Base-by-base conservation (phyloP, 2,888 invertebrate genomes). In the Meliscaeva auricollis region DNA sequence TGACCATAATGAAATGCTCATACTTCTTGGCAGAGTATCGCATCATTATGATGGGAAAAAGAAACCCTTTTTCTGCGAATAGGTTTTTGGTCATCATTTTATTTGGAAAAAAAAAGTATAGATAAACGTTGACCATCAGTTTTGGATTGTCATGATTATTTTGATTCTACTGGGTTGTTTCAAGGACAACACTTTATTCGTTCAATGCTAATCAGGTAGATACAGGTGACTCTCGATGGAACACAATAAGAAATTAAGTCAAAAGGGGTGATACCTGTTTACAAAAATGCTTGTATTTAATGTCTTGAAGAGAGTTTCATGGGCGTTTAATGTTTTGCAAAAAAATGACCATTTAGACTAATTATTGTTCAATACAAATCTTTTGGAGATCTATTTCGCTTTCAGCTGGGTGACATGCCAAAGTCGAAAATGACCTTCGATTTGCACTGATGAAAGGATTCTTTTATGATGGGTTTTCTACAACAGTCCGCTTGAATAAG, bases 1-100 rank as follows among this genome's bases (percentile, higher is more conserved):
- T 74, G 54, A 41, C 69, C 69, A 56, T 35, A 62, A 68, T 54
- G 60, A 44, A 50, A 74, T 46, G 46, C 20, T 62, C 20, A 41
- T 50, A 32, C 48, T 64, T 26, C 54, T 13, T 52, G 41, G 4
- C 1, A 20, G 0, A 22, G 5, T 15, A 15, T 54, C 52, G 9
- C 30, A 32, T 54, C 8, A 32, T 32, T 13, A 41, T 41, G 35
- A 8, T 52, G 15, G 15, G 11, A 44, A 35, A 35, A 22, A 38
- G 38, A 8, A 58, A 58, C 58, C 58, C 58, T 58, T 58, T 58
- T 58, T 58, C 58, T 58, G 38, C 58, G 58, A 58, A 58, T 35
- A 35, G 35, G 13, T 35, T 58, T 52, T 30, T 1, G 30, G 30
- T 54, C 56, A 35, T 56, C 6, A 13, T 35, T 56, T 56, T 32